A percentile compares a stretch with the other conserved stretches of the same genome.
These are phyloP conservation scores for Dipodomys ordii DNA, from an alignment of 2,113 vertebrate species.

Conservation along the genomic window DNA sequence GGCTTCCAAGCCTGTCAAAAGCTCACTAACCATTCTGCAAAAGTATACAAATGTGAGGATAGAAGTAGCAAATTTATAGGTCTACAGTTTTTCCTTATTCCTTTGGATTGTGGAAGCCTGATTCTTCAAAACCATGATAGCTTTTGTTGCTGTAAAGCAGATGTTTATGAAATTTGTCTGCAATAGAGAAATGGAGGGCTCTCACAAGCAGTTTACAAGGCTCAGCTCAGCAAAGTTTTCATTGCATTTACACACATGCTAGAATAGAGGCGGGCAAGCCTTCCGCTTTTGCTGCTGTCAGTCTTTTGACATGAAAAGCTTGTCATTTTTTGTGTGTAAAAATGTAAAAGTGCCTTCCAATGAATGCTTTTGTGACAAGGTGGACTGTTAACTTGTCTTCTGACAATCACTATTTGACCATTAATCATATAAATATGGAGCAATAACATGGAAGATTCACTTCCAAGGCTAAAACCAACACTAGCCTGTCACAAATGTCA, in stretches of 20 bases:
- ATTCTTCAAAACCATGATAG: too few species aligned
- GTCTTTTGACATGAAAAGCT: conserved; percentile 33
- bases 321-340: conserved; percentile 7
- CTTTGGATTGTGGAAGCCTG: too few species aligned
- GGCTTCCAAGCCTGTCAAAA: too few species aligned
- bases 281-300: conserved; percentile 13
- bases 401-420: conserved; percentile 56
- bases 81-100: too few species aligned
- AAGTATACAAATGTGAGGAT: too few species aligned
- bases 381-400: conserved; percentile 67
- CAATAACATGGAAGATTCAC: background rate
- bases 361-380: conserved; percentile 63
- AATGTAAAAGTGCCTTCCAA: conserved; percentile 73
- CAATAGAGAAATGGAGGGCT: too few species aligned
- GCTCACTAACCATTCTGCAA: too few species aligned
- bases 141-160: too few species aligned
- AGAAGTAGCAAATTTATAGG: too few species aligned
- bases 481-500: conserved; percentile 44
- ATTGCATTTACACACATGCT: background rate
- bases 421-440: conserved; percentile 49
- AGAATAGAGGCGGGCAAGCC: background rate
- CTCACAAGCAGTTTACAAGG: background rate
- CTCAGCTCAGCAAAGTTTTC: background rate
- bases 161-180: too few species aligned
- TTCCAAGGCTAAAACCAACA: conserved; percentile 56